Evolutionary conservation across 2,888 invertebrate species (phyloP), one percentile per base, ranked within the genome.

Genomic region (Uloborus plumipes): DNA sequence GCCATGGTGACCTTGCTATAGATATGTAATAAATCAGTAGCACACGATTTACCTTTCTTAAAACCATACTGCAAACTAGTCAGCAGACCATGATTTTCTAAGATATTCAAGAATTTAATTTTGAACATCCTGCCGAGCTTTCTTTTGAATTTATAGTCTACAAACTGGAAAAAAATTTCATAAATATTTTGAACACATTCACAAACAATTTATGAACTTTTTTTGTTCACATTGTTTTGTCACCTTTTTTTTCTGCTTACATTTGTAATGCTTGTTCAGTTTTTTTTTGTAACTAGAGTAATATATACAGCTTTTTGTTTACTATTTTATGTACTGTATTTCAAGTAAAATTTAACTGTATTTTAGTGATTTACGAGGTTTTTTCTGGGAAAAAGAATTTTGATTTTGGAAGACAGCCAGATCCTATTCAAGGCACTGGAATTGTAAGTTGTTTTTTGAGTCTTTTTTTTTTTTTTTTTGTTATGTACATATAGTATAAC

Each of bases 301-400:
- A 39, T 39, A 9, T 39, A 9, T 7, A 39, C 39, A 9, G 9
- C 39, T 39, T 39, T 39, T 84, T 53, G 16, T 69, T 55, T 59
- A n/a, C 58, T n/a, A 70, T 53, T 77, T 58, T 62, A n/a, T n/a
- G 18, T 20, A 58, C 4, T 76, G 20, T 59, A 11, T 55, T 26
- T 16, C 18, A 64, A 51, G 47, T 76, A 50, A 26, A 26, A 15
- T 26, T 53, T 62, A 9, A 50, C 3, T 7, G 6, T 51, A 31
- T 75, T 79, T 26, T 86, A 90, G 90, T 90, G 80, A 98, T 98
- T 88, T 98, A 97, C 90, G 98, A 98, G 90, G 95, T 98, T 66
- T 98, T 97, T 91, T 95, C 96, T 84, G 98, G 98, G 18, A 96
- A 96, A 90, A 98, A 98, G 90, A 97, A 98, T 90, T 98, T 98